phyloP scores from a whole-genome alignment of 2,797 vertebrate species.

The Luscinia megarhynchos region DNA sequence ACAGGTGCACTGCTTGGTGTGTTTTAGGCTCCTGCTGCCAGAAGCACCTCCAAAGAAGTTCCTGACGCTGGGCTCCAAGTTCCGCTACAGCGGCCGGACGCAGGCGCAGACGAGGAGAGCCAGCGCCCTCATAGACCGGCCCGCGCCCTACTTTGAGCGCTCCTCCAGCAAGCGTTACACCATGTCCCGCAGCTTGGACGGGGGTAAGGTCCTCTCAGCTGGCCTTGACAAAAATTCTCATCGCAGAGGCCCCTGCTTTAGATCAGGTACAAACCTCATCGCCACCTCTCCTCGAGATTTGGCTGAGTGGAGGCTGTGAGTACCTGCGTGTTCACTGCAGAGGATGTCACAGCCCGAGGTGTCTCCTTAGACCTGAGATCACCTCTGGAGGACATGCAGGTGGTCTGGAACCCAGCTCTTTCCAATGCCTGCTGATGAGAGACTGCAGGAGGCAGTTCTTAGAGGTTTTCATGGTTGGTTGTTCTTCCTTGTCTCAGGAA shows the following conservation, averaged over 20 bases:
- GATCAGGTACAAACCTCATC: neutral
- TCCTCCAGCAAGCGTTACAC: constrained; percentile 95
- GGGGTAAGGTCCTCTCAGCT: constrained; percentile 80
- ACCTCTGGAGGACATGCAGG: no score
- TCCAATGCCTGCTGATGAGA: no score
- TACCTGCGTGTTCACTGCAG: neutral
- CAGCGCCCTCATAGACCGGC: constrained; percentile 92
- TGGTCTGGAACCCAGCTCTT: no score
- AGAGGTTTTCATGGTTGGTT: no score
- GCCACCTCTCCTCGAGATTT: neutral
- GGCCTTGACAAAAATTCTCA: neutral
- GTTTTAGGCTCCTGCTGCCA: constrained; percentile 88
- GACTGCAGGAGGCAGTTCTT: no score
- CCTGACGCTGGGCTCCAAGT: constrained; percentile 94
- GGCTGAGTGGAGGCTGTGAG: neutral
- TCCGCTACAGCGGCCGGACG: constrained; percentile 95
- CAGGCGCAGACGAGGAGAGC: constrained; percentile 94
- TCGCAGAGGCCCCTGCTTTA: neutral
- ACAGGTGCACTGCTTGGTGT: constrained; percentile 57
- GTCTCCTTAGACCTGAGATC: no score
- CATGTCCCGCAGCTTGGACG: constrained; percentile 94
- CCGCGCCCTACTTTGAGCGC: constrained; percentile 92
- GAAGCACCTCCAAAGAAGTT: constrained; percentile 98
- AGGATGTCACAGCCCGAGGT: no score
- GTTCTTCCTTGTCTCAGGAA: no score